A percentile compares a stretch with the other conserved stretches of the same genome.
Conservation (phyloP, 2,797 vertebrate species). For the Anguilla obscura region DNA sequence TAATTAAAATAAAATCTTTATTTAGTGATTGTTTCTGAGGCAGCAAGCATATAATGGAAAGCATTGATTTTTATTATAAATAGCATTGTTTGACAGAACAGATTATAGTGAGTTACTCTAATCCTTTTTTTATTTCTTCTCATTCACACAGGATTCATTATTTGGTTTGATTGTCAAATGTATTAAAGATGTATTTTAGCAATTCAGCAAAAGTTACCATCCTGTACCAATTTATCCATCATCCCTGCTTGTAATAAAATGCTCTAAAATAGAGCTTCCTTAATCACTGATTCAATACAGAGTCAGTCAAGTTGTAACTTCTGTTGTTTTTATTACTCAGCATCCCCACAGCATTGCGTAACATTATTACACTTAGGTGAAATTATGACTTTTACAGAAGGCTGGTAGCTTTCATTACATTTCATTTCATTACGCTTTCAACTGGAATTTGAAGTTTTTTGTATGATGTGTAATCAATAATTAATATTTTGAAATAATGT, state of each 20-base stretch:
- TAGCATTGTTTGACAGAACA: conserved; percentile 41
- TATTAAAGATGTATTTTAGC: neutral
- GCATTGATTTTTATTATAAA: conserved; percentile 33
- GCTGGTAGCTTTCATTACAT: neutral
- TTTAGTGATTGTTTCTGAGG: conserved; percentile 48
- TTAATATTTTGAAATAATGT: neutral
- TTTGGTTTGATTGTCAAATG: neutral
- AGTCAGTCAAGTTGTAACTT: conserved; percentile 14
- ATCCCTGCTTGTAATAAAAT: conserved; percentile 8
- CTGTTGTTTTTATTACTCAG: neutral
- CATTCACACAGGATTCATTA: neutral
- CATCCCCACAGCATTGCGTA: conserved; percentile 22
- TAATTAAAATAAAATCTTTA: conserved; percentile 58
- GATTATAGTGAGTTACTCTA: conserved; percentile 33
- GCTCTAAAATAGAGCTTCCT: conserved; percentile 21
- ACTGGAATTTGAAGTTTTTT: conserved; percentile 6
- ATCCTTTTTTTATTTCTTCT: neutral
- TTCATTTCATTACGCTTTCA: no score
- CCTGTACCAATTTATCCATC: neutral
- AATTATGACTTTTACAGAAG: neutral
- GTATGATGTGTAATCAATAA: neutral
- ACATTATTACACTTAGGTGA: neutral
- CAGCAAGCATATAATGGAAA: conserved; percentile 45
- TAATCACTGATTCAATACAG: conserved; percentile 18
- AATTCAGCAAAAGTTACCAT: neutral